Conservation (phyloP, 2,113 vertebrate species). For the Telmatochromis sp. region DNA sequence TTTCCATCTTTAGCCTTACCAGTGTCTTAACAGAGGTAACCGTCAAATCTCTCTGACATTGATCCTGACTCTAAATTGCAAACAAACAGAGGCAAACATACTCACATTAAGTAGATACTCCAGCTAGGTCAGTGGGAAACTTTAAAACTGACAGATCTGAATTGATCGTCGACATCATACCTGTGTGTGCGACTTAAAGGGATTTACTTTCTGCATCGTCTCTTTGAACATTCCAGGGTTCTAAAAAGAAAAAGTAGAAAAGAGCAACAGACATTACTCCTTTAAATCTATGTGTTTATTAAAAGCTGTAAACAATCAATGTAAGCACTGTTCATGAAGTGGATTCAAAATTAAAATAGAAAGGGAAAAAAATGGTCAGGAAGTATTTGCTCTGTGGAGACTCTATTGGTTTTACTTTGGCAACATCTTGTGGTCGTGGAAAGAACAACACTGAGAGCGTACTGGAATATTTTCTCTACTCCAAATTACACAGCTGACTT, state of each 20-base stretch:
- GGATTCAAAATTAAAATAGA: neutral
- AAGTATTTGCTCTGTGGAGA: neutral
- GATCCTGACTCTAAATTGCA: neutral
- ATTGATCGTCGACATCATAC: neutral
- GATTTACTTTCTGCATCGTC: conserved; percentile 48
- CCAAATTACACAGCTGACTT: neutral
- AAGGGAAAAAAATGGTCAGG: neutral
- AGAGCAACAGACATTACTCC: neutral
- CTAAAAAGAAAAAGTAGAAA: neutral
- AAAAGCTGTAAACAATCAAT: neutral
- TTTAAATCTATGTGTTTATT: neutral
- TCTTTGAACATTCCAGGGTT: conserved; percentile 22
- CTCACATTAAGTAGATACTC: neutral
- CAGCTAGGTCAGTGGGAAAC: neutral
- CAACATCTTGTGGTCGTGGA: neutral
- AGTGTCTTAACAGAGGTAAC: neutral
- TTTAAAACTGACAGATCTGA: neutral
- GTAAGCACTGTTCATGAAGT: neutral
- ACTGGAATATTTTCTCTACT: neutral
- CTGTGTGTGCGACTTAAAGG: conserved; percentile 34
- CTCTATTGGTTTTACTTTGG: neutral
- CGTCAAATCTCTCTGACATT: neutral
- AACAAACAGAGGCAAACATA: neutral
- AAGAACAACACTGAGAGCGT: neutral
- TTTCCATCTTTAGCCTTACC: neutral